phyloP scores from a whole-genome alignment of 2,113 vertebrate species.

The Odontesthes bonariensis region DNA sequence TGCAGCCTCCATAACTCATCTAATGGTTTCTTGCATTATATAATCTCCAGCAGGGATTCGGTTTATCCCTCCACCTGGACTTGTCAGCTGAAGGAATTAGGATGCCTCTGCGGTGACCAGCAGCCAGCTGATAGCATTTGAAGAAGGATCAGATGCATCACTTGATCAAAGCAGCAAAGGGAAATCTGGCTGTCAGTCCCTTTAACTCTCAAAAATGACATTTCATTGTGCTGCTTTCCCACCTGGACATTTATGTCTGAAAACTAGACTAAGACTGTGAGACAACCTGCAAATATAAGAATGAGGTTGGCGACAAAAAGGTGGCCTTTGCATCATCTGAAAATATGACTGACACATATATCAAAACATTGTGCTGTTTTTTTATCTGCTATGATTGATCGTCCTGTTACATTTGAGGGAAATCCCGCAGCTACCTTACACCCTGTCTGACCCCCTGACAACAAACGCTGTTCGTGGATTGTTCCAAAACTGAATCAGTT shows the following conservation, averaged over 20 bases:
- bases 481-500: not conserved
- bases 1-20: conserved; percentile 2
- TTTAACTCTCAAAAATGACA: not conserved
- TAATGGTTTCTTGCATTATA: conserved; percentile 43
- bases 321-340: too few species aligned
- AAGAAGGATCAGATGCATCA: conserved; percentile 43
- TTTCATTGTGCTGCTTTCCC: conserved; percentile 1
- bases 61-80: conserved; percentile 73
- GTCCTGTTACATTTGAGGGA: conserved; percentile 1
- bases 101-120: conserved; percentile 35
- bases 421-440: conserved; percentile 32
- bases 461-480: not conserved
- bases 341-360: not conserved
- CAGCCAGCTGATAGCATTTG: conserved; percentile 46
- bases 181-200: conserved; percentile 19
- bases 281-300: not conserved
- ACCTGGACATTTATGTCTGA: conserved; percentile 2
- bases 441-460: conserved; percentile 18
- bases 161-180: conserved; percentile 31
- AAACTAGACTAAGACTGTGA: not conserved
- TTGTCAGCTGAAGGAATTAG: conserved; percentile 73
- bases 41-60: conserved; percentile 52
- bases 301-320: not conserved
- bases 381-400: not conserved
- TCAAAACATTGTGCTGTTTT: not conserved